These are phyloP conservation scores for Atractosteus spatula DNA, from an alignment of 2,113 vertebrate species.

Conservation along the genomic window DNA sequence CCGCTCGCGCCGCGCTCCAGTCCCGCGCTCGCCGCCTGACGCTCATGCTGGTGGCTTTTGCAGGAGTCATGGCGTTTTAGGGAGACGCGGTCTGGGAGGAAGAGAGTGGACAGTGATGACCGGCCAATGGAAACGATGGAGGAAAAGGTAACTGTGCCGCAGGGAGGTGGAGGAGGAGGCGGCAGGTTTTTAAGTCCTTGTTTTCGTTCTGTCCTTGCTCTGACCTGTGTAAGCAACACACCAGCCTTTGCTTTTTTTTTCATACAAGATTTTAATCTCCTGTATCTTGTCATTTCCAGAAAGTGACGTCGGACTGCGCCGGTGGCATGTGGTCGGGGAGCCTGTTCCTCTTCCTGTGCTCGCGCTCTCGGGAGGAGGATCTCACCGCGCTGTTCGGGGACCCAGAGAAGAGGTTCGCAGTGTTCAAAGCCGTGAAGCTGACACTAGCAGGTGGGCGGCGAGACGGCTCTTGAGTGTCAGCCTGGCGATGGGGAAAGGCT, in stretches of 20 bases:
- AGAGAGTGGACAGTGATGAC: constrained; percentile 29
- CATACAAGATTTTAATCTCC: constrained; percentile 12
- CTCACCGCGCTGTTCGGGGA: constrained; percentile 77
- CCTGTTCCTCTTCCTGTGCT: constrained; percentile 84
- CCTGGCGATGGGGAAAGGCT: background rate
- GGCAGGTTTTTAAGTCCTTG: background rate
- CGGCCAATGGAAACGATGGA: constrained; percentile 37
- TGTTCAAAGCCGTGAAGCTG: constrained; percentile 83
- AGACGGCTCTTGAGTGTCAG: background rate
- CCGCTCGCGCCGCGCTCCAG: too few species aligned
- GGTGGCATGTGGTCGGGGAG: constrained; percentile 77
- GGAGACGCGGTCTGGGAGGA: background rate
- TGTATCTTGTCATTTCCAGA: constrained; percentile 42
- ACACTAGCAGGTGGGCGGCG: constrained; percentile 76
- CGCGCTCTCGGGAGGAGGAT: constrained; percentile 57
- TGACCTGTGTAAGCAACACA: background rate
- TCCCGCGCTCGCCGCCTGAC: too few species aligned
- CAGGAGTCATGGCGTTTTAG: constrained; percentile 35
- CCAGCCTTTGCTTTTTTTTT: background rate
- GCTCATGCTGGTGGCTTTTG: too few species aligned
- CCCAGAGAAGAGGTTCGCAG: constrained; percentile 64
- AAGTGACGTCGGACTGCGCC: constrained; percentile 61
- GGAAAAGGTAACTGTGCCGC: constrained; percentile 26
- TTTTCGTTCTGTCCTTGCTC: background rate
- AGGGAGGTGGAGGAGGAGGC: background rate